Evolutionary conservation across 2,888 invertebrate genomes (phyloP).

Genomic region (Lasiommata megera): DNA sequence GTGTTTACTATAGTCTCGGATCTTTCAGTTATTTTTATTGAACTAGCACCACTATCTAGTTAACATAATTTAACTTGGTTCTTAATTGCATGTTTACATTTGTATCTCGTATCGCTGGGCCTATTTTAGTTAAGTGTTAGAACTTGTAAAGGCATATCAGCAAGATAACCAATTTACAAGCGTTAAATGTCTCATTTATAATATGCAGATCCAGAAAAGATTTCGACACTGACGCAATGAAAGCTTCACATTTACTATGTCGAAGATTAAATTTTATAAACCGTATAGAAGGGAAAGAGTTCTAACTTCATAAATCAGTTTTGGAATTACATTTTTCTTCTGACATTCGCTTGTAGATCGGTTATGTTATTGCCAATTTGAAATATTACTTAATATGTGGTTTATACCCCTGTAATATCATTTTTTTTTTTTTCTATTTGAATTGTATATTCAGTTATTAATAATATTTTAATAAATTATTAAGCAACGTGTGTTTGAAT

Average conservation of each 20-base stretch:
- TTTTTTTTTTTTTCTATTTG: constrained; percentile 50
- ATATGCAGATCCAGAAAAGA: too few species aligned
- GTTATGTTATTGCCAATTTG: constrained; percentile 34
- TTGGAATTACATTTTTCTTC: too few species aligned
- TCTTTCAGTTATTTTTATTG: too few species aligned
- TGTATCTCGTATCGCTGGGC: background rate
- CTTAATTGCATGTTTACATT: background rate
- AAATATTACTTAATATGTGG: constrained; percentile 21
- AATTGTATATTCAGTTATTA: constrained; percentile 73
- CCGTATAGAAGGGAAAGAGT: too few species aligned
- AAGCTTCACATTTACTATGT: background rate
- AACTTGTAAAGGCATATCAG: constrained; percentile 23
- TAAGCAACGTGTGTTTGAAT: constrained; percentile 48
- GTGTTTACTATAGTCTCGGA: too few species aligned
- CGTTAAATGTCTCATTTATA: too few species aligned
- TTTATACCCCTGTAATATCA: constrained; percentile 23
- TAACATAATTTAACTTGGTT: too few species aligned
- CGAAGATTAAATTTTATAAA: too few species aligned
- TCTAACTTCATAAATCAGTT: too few species aligned
- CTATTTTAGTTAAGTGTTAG: constrained; percentile 12
- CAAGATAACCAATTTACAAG: constrained; percentile 8
- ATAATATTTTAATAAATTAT: constrained; percentile 64
- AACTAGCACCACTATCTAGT: too few species aligned
- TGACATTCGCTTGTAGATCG: constrained; percentile 2
- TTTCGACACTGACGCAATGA: background rate